Percentiles rank a stretch among this genome's conserved stretches.
Conservation (phyloP, 1,140 invertebrate genomes). For the Zophobas atratus region DNA sequence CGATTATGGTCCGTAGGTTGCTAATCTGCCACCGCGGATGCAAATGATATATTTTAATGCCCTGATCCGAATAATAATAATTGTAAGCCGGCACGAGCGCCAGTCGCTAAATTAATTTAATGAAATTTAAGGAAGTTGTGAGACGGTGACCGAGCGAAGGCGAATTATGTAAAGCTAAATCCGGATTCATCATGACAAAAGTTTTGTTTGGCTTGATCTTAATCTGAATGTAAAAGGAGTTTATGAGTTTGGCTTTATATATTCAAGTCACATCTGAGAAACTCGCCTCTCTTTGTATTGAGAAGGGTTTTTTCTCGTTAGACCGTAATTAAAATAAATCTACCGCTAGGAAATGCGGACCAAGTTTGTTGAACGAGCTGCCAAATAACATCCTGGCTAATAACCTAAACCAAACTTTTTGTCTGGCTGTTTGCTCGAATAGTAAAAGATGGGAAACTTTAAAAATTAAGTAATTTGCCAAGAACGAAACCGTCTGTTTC, state of each 20-base stretch:
- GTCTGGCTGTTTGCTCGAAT: conserved; percentile 22
- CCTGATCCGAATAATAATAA: conserved; percentile 13
- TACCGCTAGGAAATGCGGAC: conserved; percentile 44
- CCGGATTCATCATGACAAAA: conserved; percentile 27
- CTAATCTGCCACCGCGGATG: neutral
- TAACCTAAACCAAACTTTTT: conserved; percentile 38
- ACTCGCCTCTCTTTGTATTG: conserved; percentile 39
- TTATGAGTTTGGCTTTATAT: conserved; percentile 35
- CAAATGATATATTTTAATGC: neutral
- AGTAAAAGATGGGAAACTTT: conserved; percentile 32
- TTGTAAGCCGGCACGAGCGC: conserved; percentile 5
- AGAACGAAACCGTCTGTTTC: conserved; percentile 34
- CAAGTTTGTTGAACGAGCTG: conserved; percentile 32
- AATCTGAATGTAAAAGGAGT: conserved; percentile 44
- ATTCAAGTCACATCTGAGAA: conserved; percentile 45
- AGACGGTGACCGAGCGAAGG: conserved; percentile 6
- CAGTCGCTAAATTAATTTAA: conserved; percentile 22
- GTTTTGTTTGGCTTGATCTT: conserved; percentile 42
- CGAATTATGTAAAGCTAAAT: conserved; percentile 38
- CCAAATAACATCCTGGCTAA: conserved; percentile 31
- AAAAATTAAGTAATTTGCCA: conserved; percentile 51
- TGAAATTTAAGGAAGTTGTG: conserved; percentile 25
- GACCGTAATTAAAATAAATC: conserved; percentile 58
- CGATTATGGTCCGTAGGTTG: neutral
- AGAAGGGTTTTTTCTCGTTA: conserved; percentile 50